A percentile compares a stretch with the other conserved stretches of the same genome.
These are phyloP conservation scores for Steatornis caripensis DNA, from an alignment of 2,113 vertebrate genomes.

Conservation along the genomic window DNA sequence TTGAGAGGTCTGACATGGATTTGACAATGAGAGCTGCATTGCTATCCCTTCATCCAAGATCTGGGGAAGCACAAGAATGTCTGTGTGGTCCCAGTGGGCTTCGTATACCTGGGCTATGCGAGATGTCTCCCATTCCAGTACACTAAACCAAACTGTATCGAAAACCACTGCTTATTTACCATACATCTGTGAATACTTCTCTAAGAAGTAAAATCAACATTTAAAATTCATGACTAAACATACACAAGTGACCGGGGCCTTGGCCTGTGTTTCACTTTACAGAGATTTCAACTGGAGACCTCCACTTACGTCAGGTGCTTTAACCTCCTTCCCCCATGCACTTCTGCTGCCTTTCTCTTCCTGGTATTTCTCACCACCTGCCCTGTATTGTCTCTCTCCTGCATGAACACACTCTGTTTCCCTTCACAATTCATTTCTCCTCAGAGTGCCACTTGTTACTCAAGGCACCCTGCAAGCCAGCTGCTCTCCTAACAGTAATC, in stretches of 20 bases:
- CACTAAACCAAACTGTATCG: not conserved
- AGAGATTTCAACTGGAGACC: not conserved
- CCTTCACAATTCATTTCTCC: not conserved
- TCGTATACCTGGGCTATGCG: not conserved
- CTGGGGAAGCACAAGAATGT: not conserved
- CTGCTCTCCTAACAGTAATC: not conserved
- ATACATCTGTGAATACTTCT: not conserved
- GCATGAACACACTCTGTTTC: not conserved
- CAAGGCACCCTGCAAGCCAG: not conserved
- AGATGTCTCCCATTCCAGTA: not conserved
- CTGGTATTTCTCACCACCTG: not conserved
- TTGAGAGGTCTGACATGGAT: not conserved
- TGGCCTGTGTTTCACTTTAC: not conserved
- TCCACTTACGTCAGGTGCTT: not conserved
- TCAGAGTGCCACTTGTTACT: not conserved
- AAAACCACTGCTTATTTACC: not conserved
- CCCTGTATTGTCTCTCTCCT: not conserved
- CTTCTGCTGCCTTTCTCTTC: not conserved
- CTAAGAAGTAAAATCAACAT: not conserved
- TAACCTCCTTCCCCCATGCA: not conserved
- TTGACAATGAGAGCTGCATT: not conserved
- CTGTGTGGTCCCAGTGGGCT: not conserved
- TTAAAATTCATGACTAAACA: not conserved
- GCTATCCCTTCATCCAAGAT: not conserved
- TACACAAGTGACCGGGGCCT: not conserved